A percentile compares a stretch with the other conserved stretches of the same genome.
phyloP scores from a whole-genome alignment of 2,113 vertebrate genomes.

The Romanogobio albipinnatus region DNA sequence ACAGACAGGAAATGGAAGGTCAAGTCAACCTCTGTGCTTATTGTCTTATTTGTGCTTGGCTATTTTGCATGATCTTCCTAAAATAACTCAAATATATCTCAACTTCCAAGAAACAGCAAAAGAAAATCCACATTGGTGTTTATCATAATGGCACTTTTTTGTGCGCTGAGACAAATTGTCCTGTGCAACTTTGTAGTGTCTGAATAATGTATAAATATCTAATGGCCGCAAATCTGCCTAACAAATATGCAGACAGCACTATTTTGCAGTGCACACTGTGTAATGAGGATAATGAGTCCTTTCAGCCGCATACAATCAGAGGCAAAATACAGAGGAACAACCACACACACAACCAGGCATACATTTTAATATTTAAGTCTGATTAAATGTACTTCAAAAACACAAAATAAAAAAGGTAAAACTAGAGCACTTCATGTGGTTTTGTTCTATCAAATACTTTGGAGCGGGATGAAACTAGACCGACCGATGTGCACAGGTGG shows the following conservation, averaged over 20 bases:
- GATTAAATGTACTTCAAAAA: neutral
- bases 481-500: neutral
- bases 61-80: neutral
- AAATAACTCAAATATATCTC: neutral
- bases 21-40: neutral
- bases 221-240: neutral
- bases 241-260: neutral
- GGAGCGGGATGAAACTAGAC: neutral
- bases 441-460: neutral
- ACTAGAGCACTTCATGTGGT: neutral
- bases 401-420: neutral
- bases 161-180: neutral
- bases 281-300: conserved; percentile 31
- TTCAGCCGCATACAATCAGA: neutral
- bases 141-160: neutral
- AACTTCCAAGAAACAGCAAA: neutral
- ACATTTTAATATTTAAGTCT: neutral
- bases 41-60: neutral
- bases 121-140: neutral
- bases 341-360: neutral
- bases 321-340: neutral
- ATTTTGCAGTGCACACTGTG: neutral
- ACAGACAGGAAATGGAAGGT: neutral
- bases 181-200: neutral
- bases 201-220: conserved; percentile 22